phyloP scores from a whole-genome alignment of 2,797 vertebrate species.

The Lagodon rhomboides region DNA sequence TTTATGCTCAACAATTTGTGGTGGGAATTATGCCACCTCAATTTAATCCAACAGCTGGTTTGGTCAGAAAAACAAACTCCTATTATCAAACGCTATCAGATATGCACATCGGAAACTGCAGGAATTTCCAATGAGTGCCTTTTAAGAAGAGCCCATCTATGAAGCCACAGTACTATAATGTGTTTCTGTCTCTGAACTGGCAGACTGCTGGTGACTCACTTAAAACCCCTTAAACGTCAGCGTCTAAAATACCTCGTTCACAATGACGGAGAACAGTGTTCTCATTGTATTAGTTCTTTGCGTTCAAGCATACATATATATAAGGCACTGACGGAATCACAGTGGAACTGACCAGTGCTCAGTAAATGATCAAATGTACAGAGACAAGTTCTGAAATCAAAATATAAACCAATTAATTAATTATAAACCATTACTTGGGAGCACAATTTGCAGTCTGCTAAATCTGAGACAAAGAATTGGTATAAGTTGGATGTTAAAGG shows the following conservation, averaged over 20 bases:
- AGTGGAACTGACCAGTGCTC: background rate
- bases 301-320: background rate
- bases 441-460: too few species aligned
- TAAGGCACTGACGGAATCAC: background rate
- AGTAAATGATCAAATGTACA: background rate
- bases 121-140: background rate
- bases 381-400: background rate
- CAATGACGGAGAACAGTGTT: conserved; percentile 36
- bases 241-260: conserved; percentile 9
- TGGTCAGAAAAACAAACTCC: background rate
- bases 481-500: too few species aligned
- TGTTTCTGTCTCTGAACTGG: conserved; percentile 29
- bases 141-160: background rate
- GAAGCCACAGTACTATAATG: background rate
- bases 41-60: background rate
- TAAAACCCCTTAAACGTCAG: conserved; percentile 34
- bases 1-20: background rate
- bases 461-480: too few species aligned
- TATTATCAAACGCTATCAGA: background rate
- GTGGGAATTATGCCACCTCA: background rate
- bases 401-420: background rate
- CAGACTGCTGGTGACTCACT: conserved; percentile 27
- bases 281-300: conserved; percentile 42
- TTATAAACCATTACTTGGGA: too few species aligned
- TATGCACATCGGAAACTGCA: conserved; percentile 9